Conservation (phyloP, 1,140 invertebrate genomes). For the Bombus balteatus region DNA sequence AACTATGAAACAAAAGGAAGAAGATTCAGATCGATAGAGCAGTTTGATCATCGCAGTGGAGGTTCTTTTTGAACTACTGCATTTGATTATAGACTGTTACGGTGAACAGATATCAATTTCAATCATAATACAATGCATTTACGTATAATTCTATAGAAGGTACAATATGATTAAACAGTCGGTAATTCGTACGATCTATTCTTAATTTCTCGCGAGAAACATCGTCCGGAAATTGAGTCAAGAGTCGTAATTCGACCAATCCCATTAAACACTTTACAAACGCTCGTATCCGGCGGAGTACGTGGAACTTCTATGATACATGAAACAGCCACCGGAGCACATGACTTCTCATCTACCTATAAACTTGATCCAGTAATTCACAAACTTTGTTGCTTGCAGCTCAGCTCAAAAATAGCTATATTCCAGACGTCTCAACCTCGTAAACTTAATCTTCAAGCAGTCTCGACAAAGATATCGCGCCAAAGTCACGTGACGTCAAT, state of each 20-base stretch:
- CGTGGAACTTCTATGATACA: neutral
- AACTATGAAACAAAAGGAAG: neutral
- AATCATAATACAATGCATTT: neutral
- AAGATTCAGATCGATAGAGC: too few species aligned
- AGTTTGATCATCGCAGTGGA: too few species aligned
- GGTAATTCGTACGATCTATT: neutral
- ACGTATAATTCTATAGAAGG: neutral
- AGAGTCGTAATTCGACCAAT: neutral
- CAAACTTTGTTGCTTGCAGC: neutral
- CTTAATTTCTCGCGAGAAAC: neutral
- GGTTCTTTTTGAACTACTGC: too few species aligned
- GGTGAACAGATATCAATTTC: neutral
- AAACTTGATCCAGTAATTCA: constrained; percentile 23
- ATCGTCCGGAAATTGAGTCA: neutral
- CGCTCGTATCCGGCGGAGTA: neutral
- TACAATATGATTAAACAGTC: neutral
- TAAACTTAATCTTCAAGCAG: neutral
- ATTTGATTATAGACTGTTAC: neutral
- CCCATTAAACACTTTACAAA: neutral
- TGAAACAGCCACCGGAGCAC: neutral
- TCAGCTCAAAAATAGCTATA: neutral
- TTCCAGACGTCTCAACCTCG: neutral
- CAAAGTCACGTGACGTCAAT: neutral
- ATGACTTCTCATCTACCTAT: constrained; percentile 24
- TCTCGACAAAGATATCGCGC: neutral